These are phyloP conservation scores for Drosophila neonasuta DNA, from an alignment of 2,888 invertebrate species.

Conservation along the genomic window DNA sequence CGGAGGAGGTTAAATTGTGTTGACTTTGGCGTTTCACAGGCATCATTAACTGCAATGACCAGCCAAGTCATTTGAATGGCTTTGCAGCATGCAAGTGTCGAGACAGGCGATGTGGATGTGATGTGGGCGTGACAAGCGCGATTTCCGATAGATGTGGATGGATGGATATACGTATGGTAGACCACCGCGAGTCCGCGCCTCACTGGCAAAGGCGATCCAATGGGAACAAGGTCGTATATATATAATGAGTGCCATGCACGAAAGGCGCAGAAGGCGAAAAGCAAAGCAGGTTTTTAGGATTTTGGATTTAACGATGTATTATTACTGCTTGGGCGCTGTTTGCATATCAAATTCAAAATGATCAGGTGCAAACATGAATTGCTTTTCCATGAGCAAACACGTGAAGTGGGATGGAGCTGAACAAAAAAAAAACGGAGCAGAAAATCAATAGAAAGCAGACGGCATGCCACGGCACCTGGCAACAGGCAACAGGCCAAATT, in stretches of 20 bases:
- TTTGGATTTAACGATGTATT: conserved; percentile 61
- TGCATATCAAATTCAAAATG: conserved; percentile 74
- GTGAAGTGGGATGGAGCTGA: neutral
- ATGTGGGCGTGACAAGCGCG: conserved; percentile 54
- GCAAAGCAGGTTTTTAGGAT: conserved; percentile 10
- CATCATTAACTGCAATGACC: conserved; percentile 76
- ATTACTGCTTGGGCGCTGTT: conserved; percentile 58
- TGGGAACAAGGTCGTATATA: conserved; percentile 59
- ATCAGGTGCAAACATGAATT: conserved; percentile 73
- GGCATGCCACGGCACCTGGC: conserved; percentile 65
- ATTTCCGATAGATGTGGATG: conserved; percentile 53
- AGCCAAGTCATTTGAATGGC: conserved; percentile 61
- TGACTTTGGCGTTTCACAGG: conserved; percentile 57
- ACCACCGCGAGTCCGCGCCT: neutral
- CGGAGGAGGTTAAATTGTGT: conserved; percentile 36
- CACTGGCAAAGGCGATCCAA: conserved; percentile 27
- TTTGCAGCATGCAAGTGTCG: conserved; percentile 22
- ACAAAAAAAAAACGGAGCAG: conserved; percentile 42
- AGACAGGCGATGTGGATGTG: neutral
- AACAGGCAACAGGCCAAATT: conserved; percentile 51
- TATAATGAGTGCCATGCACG: conserved; percentile 50
- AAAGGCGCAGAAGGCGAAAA: conserved; percentile 13
- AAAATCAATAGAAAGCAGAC: conserved; percentile 71
- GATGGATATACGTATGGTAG: conserved; percentile 1
- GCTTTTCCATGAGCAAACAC: conserved; percentile 9